Evolutionary conservation across 2,888 invertebrate genomes (phyloP).

Genomic region (Leptopilina drosophilae): DNA sequence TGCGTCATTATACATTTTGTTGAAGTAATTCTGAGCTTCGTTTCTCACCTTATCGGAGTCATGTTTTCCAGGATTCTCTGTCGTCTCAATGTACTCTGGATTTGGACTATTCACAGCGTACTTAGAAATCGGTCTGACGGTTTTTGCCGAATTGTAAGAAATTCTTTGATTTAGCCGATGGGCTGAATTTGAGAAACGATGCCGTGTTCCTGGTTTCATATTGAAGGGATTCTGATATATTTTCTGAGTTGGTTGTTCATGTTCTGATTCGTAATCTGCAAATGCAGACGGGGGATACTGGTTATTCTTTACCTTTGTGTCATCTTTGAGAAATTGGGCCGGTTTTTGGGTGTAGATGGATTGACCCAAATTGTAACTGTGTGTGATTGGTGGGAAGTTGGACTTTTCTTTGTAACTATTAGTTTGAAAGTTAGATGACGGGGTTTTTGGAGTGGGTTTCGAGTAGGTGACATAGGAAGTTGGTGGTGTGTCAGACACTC

Average conservation of each 20-base stretch:
- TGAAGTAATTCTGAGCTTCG: conserved; percentile 64
- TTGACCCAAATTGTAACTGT: conserved; percentile 32
- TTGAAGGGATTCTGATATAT: conserved; percentile 55
- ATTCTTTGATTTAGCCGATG: background rate
- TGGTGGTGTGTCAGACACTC: conserved; percentile 69
- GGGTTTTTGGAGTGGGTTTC: conserved; percentile 48
- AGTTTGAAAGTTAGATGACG: conserved; percentile 33
- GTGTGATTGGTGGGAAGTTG: background rate
- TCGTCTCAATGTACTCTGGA: conserved; percentile 65
- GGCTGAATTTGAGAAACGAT: background rate
- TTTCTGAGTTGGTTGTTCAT: conserved; percentile 47
- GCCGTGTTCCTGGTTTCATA: conserved; percentile 37
- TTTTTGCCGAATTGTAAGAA: conserved; percentile 16
- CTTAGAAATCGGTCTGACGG: conserved; percentile 53
- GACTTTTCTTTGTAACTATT: conserved; percentile 44
- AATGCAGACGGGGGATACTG: conserved; percentile 62
- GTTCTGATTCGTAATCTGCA: conserved; percentile 5
- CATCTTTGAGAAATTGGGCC: conserved; percentile 69
- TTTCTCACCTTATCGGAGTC: conserved; percentile 60
- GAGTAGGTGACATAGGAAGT: conserved; percentile 61
- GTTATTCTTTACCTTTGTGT: conserved; percentile 46
- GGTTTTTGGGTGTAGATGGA: conserved; percentile 70
- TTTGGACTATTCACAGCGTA: conserved; percentile 67
- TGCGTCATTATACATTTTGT: conserved; percentile 59
- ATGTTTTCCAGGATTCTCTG: conserved; percentile 45